phyloP scores from a whole-genome alignment of 2,888 invertebrate species.

The Tetranychus truncatus region DNA sequence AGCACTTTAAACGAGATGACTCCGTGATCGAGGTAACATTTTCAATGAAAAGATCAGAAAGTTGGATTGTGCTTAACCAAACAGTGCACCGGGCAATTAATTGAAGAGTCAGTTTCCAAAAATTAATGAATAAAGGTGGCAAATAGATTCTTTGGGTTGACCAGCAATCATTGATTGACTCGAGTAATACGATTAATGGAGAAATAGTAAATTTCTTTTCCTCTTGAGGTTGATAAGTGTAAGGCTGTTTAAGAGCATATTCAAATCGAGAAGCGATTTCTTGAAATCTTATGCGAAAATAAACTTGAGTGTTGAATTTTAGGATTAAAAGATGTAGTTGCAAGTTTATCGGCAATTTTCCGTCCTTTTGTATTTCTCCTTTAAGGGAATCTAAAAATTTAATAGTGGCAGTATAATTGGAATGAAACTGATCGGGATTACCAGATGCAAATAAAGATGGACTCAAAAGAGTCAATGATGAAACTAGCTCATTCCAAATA shows the following conservation, averaged over 20 bases:
- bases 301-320: constrained; percentile 86
- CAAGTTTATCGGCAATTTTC: not conserved
- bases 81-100: constrained; percentile 55
- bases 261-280: constrained; percentile 60
- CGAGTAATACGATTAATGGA: constrained; percentile 36
- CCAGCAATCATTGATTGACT: constrained; percentile 49
- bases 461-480: constrained; percentile 38
- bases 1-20: not conserved
- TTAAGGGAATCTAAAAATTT: constrained; percentile 41
- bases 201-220: not conserved
- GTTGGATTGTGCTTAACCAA: constrained; percentile 40
- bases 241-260: constrained; percentile 31
- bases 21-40: not conserved
- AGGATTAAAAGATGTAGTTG: constrained; percentile 43
- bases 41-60: not conserved
- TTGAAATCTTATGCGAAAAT: constrained; percentile 85
- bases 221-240: not conserved
- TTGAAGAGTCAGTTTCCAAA: constrained; percentile 73
- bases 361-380: constrained; percentile 45
- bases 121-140: constrained; percentile 53
- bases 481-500: constrained; percentile 2
- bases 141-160: constrained; percentile 34
- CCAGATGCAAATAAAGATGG: constrained; percentile 70
- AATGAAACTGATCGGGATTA: constrained; percentile 67
- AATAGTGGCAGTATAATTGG: constrained; percentile 46